Evolutionary conservation across 2,113 vertebrate species (phyloP), one percentile per base, ranked within the genome.

Genomic region (Clarias batrachus): DNA sequence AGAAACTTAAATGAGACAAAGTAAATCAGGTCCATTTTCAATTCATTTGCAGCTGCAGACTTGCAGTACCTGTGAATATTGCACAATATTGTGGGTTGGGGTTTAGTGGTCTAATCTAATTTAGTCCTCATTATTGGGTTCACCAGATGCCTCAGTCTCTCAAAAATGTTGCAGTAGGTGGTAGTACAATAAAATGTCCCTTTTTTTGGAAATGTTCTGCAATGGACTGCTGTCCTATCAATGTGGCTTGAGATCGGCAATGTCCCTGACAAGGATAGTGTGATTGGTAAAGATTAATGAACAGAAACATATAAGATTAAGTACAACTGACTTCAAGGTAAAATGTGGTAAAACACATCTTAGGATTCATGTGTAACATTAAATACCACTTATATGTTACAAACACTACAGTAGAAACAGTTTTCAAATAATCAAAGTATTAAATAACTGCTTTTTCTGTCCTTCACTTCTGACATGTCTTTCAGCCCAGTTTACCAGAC

Each of bases 401-500:
- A 4, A 16, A 5, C 81, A 81, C 33, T 48, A 16, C 30, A 37
- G 1, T 21, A 21, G 48, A 59, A 59, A 79, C 25, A 56, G 52
- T 59, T 48, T 48, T 48, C 48, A 48, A 17, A 30, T 80, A 27
- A 52, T 27, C 48, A 37, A 48, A 48, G 7, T 8, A 48, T 48
- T 48, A 1, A 48, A 48, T 48, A 48, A 48, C 48, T 48, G 57
- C 57, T 63, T 27, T 73, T 37, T 37, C 27, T 65, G 12, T 54
- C 10, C 11, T 17, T 79, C 3, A 1, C 48, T 2, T 81, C 41
- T 83, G 19, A 17, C 11, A 10, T 83, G 25, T 81, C n/a, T 87
- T 70, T 17, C 57, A 95, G 94, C 92, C 89, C 52, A 87, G 82
- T 59, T 25, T 85, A 12, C 86, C 89, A 33, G 83, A 89, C 70